Base-by-base conservation (phyloP, 2,113 vertebrate species). In the Candoia aspera region DNA sequence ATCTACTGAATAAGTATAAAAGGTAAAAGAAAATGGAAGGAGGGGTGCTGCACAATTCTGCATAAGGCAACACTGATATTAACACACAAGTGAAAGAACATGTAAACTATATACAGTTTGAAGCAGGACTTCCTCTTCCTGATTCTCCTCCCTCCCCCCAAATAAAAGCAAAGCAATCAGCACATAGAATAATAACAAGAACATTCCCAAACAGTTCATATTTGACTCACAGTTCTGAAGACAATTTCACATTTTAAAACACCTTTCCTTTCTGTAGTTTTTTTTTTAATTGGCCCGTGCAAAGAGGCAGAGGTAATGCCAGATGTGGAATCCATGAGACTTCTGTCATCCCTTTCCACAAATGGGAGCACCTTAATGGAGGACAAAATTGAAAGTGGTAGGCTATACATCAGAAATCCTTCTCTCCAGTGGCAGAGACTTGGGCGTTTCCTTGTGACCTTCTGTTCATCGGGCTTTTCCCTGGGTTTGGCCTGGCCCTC, bases 21-120 rank as follows among this genome's bases (percentile, higher is more conserved):
- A 84, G 46, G 73, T 68, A 93, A 93, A 93, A 95, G 90, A 79
- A 85, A 91, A 91, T 89, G 88, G 95, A 96, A 96, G 90, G 91
- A 42, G 93, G 94, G 96, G 96, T 96, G 95, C 92, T 84, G 95
- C 91, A 97, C 90, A 94, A 94, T 96, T 97, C 97, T 96, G 94
- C 93, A 90, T 94, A 96, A 95, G 94, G 94, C 96, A 96, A 97
- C 95, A 97, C 97, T 97, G 97, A 98, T 97, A 97, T 95, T 93
- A 96, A 95, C 95, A 97, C 94, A 92, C 95, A 79, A 92, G 94
- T 92, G 95, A 96, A 94, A 95, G 96, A 64, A 92, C 90, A 94
- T 93, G 95, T 95, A 94, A 96, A 96, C 95, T 98, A 98, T 98
- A 96, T 98, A 98, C 98, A 98, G 87, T 89, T 94, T 83, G 55